These are phyloP conservation scores for Cyprinella venusta DNA, from an alignment of 2,797 vertebrate genomes.

Conservation along the genomic window DNA sequence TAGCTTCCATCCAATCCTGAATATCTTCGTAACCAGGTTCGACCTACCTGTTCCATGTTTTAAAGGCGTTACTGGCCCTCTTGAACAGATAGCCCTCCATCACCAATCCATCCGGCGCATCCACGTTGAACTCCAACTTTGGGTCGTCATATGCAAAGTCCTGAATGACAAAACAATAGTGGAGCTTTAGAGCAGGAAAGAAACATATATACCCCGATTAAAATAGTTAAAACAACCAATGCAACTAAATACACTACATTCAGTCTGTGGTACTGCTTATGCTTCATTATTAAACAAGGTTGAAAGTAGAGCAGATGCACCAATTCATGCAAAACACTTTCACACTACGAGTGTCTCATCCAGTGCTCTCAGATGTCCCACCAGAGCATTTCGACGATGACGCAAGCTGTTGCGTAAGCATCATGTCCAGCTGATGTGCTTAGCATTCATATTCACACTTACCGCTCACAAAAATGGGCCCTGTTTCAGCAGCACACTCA, in stretches of 20 bases:
- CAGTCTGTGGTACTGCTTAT: neutral
- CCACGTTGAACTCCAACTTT: constrained; percentile 92
- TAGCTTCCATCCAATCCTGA: neutral
- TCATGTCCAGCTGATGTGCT: constrained; percentile 53
- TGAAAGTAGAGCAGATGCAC: constrained; percentile 41
- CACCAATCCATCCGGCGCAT: constrained; percentile 93
- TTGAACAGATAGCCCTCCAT: constrained; percentile 99
- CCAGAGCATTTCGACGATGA: constrained; percentile 65
- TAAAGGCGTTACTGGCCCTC: constrained; percentile 97
- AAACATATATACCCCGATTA: neutral
- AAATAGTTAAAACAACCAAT: neutral
- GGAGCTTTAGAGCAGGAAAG: neutral
- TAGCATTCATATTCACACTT: constrained; percentile 36
- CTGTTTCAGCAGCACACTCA: constrained; percentile 1
- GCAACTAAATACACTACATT: neutral
- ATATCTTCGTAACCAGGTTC: constrained; percentile 8
- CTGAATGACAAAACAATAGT: constrained; percentile 67
- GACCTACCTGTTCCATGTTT: constrained; percentile 96
- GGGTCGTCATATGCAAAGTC: constrained; percentile 94
- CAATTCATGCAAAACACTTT: constrained; percentile 32
- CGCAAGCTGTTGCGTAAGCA: constrained; percentile 69
- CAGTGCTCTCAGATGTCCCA: constrained; percentile 60
- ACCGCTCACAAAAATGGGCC: constrained; percentile 31
- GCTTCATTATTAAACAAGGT: constrained; percentile 17
- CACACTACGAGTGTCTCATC: constrained; percentile 53